Evolutionary conservation across 2,113 vertebrate species (phyloP), one percentile per base, ranked within the genome.

Genomic region (Grantiella picta): DNA sequence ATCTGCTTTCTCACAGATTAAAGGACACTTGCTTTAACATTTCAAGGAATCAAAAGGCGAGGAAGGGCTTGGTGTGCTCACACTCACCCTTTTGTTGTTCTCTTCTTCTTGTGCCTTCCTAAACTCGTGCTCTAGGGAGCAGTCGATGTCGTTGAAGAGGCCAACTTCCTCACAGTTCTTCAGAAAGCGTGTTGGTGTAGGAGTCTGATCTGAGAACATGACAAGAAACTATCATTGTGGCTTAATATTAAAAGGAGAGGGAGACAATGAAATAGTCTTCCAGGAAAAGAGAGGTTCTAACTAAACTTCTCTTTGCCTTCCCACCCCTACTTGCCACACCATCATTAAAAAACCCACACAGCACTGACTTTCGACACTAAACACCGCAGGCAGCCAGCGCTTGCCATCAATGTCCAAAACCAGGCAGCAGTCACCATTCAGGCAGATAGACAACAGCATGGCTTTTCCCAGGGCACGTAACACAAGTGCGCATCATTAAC

Each of bases 81-180:
- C 64, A 97, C 97, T 97, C 98, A 99, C 99, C 99, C 99, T 98
- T 98, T 99, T 99, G 94, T 97, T 99, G 98, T 98, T 99, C 92
- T 99, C 99, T 81, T 99, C 99, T 96, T 99, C 99, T 97, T 99
- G 99, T 63, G 98, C 99, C 97, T 99, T 99, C 97, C 99, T 98
- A 95, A 99, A 99, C 96, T 99, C 99, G 66, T 99, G 99, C 95
- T 99, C 99, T 12, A 99, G 98, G 96, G 99, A 99, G 97, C 99
- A 99, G 95, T 99, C 99, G 49, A 99, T 98, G 81, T 99, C 99
- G 19, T 98, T 99, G 98, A 99, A 99, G 95, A 99, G 98, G 57
- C 99, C 99, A 65, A 99, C 99, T 95, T 99, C 99, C 96, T 99
- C 99, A 73, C 99, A 99, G 97, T 99, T 99, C 98, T 99, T 99